Percentiles rank a stretch among this genome's conserved stretches.
Evolutionary conservation across 2,113 vertebrate species (phyloP).

Genomic region (Anser cygnoides): DNA sequence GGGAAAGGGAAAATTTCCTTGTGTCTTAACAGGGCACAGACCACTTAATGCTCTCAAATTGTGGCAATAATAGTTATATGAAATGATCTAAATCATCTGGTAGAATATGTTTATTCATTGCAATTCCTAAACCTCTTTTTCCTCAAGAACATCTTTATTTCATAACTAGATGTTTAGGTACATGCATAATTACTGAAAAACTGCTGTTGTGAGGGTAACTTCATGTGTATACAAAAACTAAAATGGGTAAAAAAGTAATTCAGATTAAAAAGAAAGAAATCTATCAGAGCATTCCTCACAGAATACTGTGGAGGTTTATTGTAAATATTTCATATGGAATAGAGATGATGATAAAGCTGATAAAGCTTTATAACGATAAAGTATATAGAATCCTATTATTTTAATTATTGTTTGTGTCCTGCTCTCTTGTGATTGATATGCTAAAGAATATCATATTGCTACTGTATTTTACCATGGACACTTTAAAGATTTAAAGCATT

Average conservation of each 20-base stretch:
- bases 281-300: not conserved
- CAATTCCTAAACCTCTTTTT: not conserved
- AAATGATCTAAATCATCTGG: not conserved
- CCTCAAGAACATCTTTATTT: not conserved
- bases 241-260: not conserved
- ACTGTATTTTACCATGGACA: not conserved
- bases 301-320: fast-evolving
- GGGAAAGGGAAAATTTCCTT: not conserved
- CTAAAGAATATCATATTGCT: not conserved
- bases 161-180: not conserved
- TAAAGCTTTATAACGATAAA: too few species aligned
- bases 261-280: not conserved
- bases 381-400: not conserved
- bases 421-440: not conserved
- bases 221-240: not conserved
- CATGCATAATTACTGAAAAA: not conserved
- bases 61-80: not conserved
- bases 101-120: not conserved
- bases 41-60: not conserved
- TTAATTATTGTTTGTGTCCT: not conserved
- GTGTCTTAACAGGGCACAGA: not conserved
- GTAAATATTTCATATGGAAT: not conserved
- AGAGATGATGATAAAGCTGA: not conserved
- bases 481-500: not conserved
- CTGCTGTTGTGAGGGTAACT: not conserved